Conservation (phyloP, 30 jellyfish, hydroid and myxozoan species). For the Turritopsis dohrnii region DNA sequence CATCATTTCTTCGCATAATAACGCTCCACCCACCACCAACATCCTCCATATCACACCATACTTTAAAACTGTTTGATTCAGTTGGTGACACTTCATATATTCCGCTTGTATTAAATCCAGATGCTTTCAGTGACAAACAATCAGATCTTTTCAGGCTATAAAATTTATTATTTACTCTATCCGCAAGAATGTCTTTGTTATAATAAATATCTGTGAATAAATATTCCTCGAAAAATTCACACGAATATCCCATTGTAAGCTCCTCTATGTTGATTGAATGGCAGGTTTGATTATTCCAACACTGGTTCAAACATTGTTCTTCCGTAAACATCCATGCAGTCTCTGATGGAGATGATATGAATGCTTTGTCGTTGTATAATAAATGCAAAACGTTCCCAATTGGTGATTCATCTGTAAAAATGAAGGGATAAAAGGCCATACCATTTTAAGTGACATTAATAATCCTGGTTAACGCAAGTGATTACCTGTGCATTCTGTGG, state of each 20-base stretch:
- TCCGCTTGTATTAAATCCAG: not conserved
- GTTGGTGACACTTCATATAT: not conserved
- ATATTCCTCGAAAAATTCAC: not conserved
- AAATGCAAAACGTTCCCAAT: not conserved
- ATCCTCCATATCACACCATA: not conserved
- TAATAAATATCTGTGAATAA: no score
- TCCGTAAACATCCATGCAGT: not conserved
- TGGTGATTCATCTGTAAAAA: not conserved
- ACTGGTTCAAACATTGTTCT: not conserved
- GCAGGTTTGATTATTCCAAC: not conserved
- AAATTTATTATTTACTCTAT: not conserved
- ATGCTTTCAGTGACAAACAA: not conserved
- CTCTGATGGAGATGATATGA: not conserved
- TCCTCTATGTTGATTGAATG: not conserved
- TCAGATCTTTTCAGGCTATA: not conserved
- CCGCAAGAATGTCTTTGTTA: not conserved
- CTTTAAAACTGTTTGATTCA: not conserved
- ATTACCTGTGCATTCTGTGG: not conserved
- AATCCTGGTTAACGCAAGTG: no score
- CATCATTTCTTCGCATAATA: not conserved
- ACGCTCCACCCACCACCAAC: not conserved
- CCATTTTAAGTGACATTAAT: no score
- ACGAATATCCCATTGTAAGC: not conserved
- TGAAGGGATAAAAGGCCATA: no score
- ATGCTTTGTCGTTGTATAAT: not conserved